Conservation (phyloP, 2,797 vertebrate species). For the Sebastolobus alascanus region DNA sequence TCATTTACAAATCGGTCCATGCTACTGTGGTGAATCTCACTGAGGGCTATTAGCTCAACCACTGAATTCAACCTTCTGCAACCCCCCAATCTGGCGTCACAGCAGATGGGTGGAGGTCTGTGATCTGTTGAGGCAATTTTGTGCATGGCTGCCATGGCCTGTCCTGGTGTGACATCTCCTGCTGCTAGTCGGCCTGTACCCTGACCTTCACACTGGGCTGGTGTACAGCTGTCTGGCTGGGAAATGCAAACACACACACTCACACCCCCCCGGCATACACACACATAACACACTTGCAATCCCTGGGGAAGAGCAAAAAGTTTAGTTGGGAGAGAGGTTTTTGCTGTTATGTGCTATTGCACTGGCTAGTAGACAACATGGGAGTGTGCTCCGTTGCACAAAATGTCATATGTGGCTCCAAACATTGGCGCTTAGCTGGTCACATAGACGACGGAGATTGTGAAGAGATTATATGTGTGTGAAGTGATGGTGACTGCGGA, state of each 20-base stretch:
- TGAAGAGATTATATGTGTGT: conserved; percentile 25
- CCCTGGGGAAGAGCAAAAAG: conserved; percentile 62
- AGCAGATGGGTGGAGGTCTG: conserved; percentile 87
- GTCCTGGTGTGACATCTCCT: conserved; percentile 87
- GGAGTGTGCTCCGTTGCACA: conserved; percentile 42
- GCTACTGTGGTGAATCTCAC: conserved; percentile 71
- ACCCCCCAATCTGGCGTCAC: conserved; percentile 75
- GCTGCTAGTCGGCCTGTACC: conserved; percentile 85
- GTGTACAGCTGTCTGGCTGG: conserved; percentile 81
- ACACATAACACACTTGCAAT: conserved; percentile 44
- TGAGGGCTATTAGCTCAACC: conserved; percentile 84
- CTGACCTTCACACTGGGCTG: conserved; percentile 88
- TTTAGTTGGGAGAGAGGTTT: conserved; percentile 52
- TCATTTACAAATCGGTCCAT: conserved; percentile 79
- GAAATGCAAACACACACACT: conserved; percentile 62
- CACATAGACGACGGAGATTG: conserved; percentile 29
- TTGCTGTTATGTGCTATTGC: conserved; percentile 46
- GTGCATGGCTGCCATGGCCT: conserved; percentile 88
- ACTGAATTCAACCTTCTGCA: conserved; percentile 76
- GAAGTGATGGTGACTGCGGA: conserved; percentile 7
- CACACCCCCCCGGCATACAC: conserved; percentile 18
- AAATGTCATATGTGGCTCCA: conserved; percentile 58
- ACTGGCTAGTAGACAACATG: conserved; percentile 25
- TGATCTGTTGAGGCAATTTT: conserved; percentile 90
- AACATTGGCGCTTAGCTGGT: conserved; percentile 29